These are phyloP conservation scores for Balanococcus diminutus DNA, from an alignment of 2,888 invertebrate species.

Conservation along the genomic window DNA sequence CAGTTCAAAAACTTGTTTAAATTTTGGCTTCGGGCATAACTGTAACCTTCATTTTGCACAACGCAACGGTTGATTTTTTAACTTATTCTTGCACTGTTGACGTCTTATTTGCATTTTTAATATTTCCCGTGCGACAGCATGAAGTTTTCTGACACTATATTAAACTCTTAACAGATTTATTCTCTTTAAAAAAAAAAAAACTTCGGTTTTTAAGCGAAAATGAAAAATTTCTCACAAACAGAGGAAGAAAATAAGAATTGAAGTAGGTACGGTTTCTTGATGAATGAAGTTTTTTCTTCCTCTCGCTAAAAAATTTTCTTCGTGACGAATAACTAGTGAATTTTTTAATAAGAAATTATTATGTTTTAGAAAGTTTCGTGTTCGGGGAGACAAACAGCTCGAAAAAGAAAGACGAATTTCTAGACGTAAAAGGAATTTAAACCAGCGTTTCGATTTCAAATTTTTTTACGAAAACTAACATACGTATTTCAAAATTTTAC, in stretches of 20 bases:
- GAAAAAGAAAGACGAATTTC: not conserved
- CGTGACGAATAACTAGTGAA: conserved; percentile 14
- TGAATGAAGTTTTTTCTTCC: conserved; percentile 2
- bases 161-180: conserved; percentile 41
- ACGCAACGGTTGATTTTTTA: conserved; percentile 32
- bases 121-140: conserved; percentile 35
- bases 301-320: not conserved
- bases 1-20: not conserved
- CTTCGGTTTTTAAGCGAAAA: not conserved
- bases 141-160: conserved; percentile 36
- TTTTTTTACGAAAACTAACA: not conserved
- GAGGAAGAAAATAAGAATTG: not conserved
- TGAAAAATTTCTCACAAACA: not conserved
- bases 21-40: not conserved
- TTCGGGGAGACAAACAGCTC: not conserved
- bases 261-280: not conserved
- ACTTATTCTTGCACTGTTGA: conserved; percentile 30
- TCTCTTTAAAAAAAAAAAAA: conserved; percentile 32
- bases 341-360: conserved; percentile 42
- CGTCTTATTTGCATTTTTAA: conserved; percentile 42
- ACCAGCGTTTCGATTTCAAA: not conserved
- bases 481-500: not conserved
- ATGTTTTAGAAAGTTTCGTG: conserved; percentile 30
- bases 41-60: conserved; percentile 13
- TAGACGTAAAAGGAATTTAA: not conserved